These are phyloP conservation scores for Lycophotia porphyrea DNA, from an alignment of 2,888 invertebrate genomes.

Conservation along the genomic window DNA sequence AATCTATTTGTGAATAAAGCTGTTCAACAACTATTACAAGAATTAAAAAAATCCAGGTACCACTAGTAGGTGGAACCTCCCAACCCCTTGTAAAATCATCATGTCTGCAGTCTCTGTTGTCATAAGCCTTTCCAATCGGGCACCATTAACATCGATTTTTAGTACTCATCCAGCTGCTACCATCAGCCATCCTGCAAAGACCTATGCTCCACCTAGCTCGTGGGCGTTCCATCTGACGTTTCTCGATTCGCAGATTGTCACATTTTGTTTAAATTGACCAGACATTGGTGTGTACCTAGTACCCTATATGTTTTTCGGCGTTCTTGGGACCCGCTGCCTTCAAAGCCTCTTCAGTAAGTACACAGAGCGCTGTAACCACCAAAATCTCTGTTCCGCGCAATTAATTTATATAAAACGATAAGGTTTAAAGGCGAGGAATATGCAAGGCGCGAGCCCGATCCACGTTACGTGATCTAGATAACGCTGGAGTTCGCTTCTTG, in stretches of 20 bases:
- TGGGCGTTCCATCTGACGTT: neutral
- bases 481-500: constrained; percentile 71
- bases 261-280: neutral
- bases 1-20: neutral
- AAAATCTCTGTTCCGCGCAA: constrained; percentile 81
- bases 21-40: neutral
- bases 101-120: neutral
- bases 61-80: too few species aligned
- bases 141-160: neutral
- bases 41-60: neutral
- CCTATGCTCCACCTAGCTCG: neutral
- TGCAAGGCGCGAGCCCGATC: constrained; percentile 85
- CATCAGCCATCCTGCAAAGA: neutral
- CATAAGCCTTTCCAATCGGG: neutral
- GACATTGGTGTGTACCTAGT: neutral
- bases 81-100: neutral
- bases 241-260: neutral
- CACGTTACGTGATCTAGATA: constrained; percentile 86
- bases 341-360: constrained; percentile 41
- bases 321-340: constrained; percentile 39
- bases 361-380: constrained; percentile 62
- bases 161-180: neutral
- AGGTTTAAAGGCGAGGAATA: constrained; percentile 87
- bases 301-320: neutral
- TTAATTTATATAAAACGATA: constrained; percentile 89